Conservation (phyloP, 2,113 vertebrate genomes). For the Sinocyclocheilus rhinocerous region DNA sequence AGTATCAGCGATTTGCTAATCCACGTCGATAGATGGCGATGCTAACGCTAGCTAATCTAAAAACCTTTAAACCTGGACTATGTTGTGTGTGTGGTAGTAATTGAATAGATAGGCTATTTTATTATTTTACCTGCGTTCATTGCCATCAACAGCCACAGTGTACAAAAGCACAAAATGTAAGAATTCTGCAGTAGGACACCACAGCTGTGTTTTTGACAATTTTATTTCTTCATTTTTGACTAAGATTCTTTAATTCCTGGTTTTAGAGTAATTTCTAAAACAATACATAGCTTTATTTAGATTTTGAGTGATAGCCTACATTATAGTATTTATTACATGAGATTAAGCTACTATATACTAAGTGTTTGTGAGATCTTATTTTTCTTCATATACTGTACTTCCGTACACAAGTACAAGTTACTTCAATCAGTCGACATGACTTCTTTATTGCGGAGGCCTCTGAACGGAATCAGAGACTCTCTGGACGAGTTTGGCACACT, state of each 20-base stretch:
- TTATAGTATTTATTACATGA: neutral
- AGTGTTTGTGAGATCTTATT: neutral
- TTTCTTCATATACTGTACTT: neutral
- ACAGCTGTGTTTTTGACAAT: neutral
- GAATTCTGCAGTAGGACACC: neutral
- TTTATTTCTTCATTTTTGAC: neutral
- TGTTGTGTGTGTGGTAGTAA: neutral
- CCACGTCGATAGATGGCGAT: neutral
- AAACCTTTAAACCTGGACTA: neutral
- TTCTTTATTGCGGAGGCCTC: neutral
- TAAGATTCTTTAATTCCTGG: neutral
- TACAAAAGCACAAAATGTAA: neutral
- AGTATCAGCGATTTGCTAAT: neutral
- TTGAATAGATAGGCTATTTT: neutral
- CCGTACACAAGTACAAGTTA: neutral
- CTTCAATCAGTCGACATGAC: no score
- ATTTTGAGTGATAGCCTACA: neutral
- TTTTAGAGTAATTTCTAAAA: neutral
- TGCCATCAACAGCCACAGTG: neutral
- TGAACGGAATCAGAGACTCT: neutral
- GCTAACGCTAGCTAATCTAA: neutral
- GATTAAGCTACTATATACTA: neutral
- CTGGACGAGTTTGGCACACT: slow-evolving; percentile 38
- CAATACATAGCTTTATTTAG: neutral
- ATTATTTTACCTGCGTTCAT: neutral